Base-by-base conservation (phyloP, 2,888 invertebrate species). In the Dasysyrphus albostriatus region DNA sequence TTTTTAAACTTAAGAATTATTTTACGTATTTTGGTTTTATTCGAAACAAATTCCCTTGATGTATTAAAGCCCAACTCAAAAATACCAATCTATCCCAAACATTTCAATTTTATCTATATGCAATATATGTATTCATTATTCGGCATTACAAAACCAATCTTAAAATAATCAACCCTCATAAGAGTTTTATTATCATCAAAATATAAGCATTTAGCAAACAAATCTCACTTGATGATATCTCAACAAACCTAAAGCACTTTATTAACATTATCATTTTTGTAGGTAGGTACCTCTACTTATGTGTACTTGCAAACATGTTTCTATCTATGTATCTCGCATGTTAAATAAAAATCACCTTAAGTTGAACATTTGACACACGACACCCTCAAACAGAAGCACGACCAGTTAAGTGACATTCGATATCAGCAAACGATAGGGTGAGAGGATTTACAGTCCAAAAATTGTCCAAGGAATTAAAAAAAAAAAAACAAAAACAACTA, bases 341-440 rank as follows among this genome's bases (percentile, higher is more conserved):
- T 49, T 29, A 56, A 63, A 47, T 59, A 84, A 75, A 73, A 61
- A 67, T 56, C 78, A 83, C 65, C 78, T 79, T 37, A 78, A 88
- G 63, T 67, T 73, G 61, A 77, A 12, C 83, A 75, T 83, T 88
- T 88, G 88, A 88, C 88, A 88, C 88, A 88, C 83, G 88, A 88
- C 88, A 88, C 88, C 88, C 88, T 88, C 83, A 83, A 83, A 83
- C 83, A 88, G 88, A 83, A 88, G 88, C 83, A 88, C 79, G 79
- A 88, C 83, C 80, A 83, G 83, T 83, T 88, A 70, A 83, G 73
- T 70, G 76, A 79, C 83, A 88, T 83, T 54, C 61, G 87, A 87
- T 87, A 87, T 75, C 74, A 70, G 54, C 83, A 82, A 78, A 56
- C 83, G 87, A 87, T 87, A 79, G 83, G 87, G 87, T 87, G 87